These are phyloP conservation scores for Pungitius pungitius DNA, from an alignment of 2,113 vertebrate genomes.

Conservation along the genomic window DNA sequence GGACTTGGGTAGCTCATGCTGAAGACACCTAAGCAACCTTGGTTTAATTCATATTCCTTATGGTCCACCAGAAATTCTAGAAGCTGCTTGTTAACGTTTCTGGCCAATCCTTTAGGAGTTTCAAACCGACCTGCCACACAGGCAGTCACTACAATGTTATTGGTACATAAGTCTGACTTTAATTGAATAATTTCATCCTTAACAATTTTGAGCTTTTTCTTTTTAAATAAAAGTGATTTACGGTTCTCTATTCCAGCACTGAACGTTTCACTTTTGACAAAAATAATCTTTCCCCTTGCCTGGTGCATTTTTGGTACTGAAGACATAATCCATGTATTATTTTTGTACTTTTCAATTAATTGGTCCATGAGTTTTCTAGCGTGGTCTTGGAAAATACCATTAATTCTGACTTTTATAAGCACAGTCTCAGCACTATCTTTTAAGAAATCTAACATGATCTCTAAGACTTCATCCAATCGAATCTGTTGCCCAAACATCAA, in stretches of 20 bases:
- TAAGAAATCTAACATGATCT: conserved; percentile 50
- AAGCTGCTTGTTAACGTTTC: conserved; percentile 45
- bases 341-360: not conserved
- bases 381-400: not conserved
- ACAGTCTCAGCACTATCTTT: conserved; percentile 38
- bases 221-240: conserved; percentile 28
- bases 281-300: conserved; percentile 67
- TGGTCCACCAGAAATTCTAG: conserved; percentile 24
- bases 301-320: conserved; percentile 52
- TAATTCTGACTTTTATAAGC: conserved; percentile 61
- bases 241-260: conserved; percentile 25
- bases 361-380: accelerated
- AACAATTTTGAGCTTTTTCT: conserved; percentile 12
- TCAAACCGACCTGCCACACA: accelerated
- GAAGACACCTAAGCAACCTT: conserved; percentile 67
- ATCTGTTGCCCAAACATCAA: conserved; percentile 18
- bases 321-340: conserved; percentile 33
- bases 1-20: conserved; percentile 65
- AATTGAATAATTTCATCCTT: conserved; percentile 23
- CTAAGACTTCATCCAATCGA: conserved; percentile 35
- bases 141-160: conserved; percentile 49
- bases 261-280: conserved; percentile 56
- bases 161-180: conserved; percentile 33
- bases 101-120: not conserved
- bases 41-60: not conserved